Base-by-base conservation (phyloP, 2,888 invertebrate genomes). In the Labia minor region DNA sequence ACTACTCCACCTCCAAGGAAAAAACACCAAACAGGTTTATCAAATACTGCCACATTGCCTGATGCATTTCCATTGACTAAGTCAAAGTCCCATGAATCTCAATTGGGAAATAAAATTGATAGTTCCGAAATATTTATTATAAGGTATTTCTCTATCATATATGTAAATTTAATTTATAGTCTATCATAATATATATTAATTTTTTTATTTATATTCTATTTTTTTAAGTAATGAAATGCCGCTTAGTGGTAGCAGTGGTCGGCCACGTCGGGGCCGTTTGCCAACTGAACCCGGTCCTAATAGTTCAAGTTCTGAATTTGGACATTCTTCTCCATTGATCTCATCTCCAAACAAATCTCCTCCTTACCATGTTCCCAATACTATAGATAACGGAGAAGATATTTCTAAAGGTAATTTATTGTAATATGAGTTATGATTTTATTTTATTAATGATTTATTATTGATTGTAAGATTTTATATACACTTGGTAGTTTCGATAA, bases 81-180 rank as follows among this genome's bases (percentile, higher is more conserved):
- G 79, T 94, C 94, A 70, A 89, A 91, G 75, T 94, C 94, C 62
- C 93, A 95, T 78, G 95, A 95, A 80, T 92, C 92, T 14, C 93
- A 94, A 77, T 82, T 93, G 69, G 87, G 85, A 65, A 83, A 84
- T 75, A 81, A 83, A 73, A 80, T 83, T 69, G 85, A 86, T 72
- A 79, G 79, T 72, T 78, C 77, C 61, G 79, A 78, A 62, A 66
- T 20, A 26, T 63, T 74, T 73, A 68, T 73, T 69, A 70, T 75
- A 65, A 78, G 78, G 80, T 80, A 73, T 70, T 66, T 68, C 65
- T 65, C 66, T 19, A 18, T 26, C 3, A 6, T 6, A 6, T 26
- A 37, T 63, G 11, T 65, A n/a, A 65, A 33, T 19, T 62, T 49
- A 65, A 49, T 18, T 64, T 26, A 19, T 11, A 18, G 6, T 19